Percentiles rank a stretch among this genome's conserved stretches.
Evolutionary conservation across 2,113 vertebrate genomes (phyloP).

Genomic region (Crotophaga sulcirostris): DNA sequence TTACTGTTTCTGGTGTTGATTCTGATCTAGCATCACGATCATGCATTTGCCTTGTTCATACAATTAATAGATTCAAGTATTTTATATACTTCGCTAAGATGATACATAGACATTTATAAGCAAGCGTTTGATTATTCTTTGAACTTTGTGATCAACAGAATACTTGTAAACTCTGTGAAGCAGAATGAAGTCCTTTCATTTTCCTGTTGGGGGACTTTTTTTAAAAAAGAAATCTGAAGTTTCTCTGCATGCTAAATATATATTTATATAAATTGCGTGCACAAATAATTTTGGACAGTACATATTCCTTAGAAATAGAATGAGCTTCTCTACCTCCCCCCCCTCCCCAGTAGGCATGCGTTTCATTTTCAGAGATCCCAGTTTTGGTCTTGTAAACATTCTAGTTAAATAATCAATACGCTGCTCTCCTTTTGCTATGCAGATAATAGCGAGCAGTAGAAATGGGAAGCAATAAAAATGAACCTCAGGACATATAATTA

Average conservation of each 20-base stretch:
- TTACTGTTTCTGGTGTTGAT: not conserved
- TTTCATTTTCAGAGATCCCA: constrained; percentile 60
- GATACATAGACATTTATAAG: not conserved
- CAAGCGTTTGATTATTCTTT: constrained; percentile 28
- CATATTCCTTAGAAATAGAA: constrained; percentile 31
- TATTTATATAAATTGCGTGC: not conserved
- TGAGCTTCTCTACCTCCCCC: not conserved
- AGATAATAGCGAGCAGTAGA: constrained; percentile 10
- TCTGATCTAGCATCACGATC: not conserved
- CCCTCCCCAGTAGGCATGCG: not conserved
- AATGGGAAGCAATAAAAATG: constrained; percentile 35
- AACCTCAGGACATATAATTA: not conserved
- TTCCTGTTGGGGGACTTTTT: constrained; percentile 34
- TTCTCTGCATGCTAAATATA: constrained; percentile 31
- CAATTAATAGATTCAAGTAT: not conserved
- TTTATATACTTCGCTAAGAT: constrained; percentile 7
- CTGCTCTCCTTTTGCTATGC: constrained; percentile 47
- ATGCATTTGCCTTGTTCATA: not conserved
- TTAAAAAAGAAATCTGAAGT: constrained; percentile 37
- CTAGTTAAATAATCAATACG: constrained; percentile 71
- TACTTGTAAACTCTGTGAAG: constrained; percentile 64
- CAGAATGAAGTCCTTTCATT: constrained; percentile 61
- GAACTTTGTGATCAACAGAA: constrained; percentile 21
- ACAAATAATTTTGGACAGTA: constrained; percentile 51
- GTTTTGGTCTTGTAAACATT: constrained; percentile 61